Base-by-base conservation (phyloP, 2,888 invertebrate genomes). In the Allygus modestus region DNA sequence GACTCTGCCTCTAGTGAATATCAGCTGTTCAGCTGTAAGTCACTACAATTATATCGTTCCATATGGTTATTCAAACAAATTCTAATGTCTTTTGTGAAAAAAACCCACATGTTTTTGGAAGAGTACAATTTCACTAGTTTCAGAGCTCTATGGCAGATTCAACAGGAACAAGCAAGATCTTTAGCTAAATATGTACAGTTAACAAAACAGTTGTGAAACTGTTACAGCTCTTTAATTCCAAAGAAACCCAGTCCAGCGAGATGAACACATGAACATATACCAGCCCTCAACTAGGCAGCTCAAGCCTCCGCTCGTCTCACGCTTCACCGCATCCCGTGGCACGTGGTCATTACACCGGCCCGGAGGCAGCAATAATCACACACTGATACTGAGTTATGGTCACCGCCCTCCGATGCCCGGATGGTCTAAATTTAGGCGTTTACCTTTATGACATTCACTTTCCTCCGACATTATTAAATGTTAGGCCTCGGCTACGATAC, bases 341-440 rank as follows among this genome's bases (percentile, higher is more conserved):
- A 58, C 1, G 15, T 58, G 58, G 58, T 23, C 9, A 58, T 58
- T 58, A 58, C 58, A 17, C 46, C 1, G 58, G 23, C 5, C 58
- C 58, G 4, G 23, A 4, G 58, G 58, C 58, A 58, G 58, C 58
- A 58, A 23, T 58, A 58, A 58, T 12, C 58, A 58, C 58, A 23
- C 58, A 58, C 58, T 58, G 20, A 23, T 58, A 58, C 20, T 9
- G 23, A 23, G 9, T 51, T 51, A 51, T 51, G 51, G 51, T 51
- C 37, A 7, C 58, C 58, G 2, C 23, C 2, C 58, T 12, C 58
- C 58, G 58, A 1, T 58, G 23, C 20, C 58, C 51, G 17, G 17
- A 7, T 12, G 12, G 20, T 20, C 58, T 58, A 58, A 23, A 23
- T 58, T 58, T 58, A 58, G 58, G 20, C 58, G 1, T 20, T 23